Percentiles rank a stretch among this genome's conserved stretches.
phyloP scores from a whole-genome alignment of 2,113 vertebrate species.

The Saiga tatarica region DNA sequence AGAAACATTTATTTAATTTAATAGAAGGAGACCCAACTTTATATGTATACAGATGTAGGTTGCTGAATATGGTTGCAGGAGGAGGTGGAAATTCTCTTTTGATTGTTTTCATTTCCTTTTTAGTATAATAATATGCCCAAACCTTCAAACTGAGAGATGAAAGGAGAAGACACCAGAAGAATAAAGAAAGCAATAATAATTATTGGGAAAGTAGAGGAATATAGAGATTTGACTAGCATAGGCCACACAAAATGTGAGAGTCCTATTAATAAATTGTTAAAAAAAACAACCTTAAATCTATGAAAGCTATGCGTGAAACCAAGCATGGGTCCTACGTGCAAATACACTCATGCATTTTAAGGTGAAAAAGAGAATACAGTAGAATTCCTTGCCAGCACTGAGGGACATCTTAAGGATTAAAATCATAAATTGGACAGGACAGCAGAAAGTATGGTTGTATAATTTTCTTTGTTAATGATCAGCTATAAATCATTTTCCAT shows the following conservation, averaged over 20 bases:
- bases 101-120: background rate
- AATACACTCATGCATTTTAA: background rate
- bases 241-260: background rate
- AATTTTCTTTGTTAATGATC: slow-evolving; percentile 16
- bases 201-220: background rate
- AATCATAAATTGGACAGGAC: background rate
- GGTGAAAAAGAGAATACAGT: background rate
- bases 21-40: background rate
- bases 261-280: background rate
- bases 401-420: background rate
- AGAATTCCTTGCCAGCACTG: background rate
- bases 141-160: background rate
- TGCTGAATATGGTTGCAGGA: background rate
- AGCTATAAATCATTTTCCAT: background rate
- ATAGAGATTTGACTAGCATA: background rate
- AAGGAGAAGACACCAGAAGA: background rate
- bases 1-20: background rate
- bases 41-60: background rate
- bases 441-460: background rate
- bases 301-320: background rate
- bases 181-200: background rate
- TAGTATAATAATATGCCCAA: background rate
- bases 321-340: background rate
- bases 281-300: background rate
- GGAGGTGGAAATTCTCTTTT: background rate